Evolutionary conservation across 2,797 vertebrate species (phyloP).

Genomic region (Phrynocephalus vlangalii): DNA sequence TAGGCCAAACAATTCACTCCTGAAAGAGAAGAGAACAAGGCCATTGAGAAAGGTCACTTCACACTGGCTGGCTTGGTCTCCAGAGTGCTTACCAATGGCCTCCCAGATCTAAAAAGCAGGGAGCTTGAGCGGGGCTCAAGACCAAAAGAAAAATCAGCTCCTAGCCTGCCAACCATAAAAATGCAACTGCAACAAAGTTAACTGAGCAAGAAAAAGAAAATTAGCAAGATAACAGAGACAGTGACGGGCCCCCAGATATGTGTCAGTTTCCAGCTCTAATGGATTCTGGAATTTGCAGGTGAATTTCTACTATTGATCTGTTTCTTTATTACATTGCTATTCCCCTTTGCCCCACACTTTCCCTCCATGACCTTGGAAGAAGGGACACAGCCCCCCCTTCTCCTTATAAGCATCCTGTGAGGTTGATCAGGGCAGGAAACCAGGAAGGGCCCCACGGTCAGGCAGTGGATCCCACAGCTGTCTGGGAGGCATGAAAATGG

Average conservation of each 20-base stretch:
- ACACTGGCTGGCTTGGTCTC: neutral
- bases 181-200: neutral
- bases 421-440: neutral
- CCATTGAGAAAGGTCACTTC: neutral
- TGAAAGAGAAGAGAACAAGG: conserved; percentile 53
- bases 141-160: neutral
- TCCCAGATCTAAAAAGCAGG: neutral
- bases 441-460: neutral
- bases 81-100: neutral
- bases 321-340: too few species aligned
- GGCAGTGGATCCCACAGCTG: neutral
- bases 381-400: neutral
- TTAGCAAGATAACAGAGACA: neutral
- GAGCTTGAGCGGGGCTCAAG: neutral
- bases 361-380: neutral
- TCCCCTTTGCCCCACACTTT: neutral
- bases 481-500: too few species aligned
- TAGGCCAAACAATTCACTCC: conserved; percentile 93
- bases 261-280: neutral
- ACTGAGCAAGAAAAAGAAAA: neutral
- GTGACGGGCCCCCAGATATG: neutral
- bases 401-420: neutral
- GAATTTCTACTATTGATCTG: neutral
- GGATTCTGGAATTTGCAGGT: neutral
- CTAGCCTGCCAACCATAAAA: neutral